Evolutionary conservation across 2,113 vertebrate species (phyloP).

Genomic region (Nothoprocta perdicaria): DNA sequence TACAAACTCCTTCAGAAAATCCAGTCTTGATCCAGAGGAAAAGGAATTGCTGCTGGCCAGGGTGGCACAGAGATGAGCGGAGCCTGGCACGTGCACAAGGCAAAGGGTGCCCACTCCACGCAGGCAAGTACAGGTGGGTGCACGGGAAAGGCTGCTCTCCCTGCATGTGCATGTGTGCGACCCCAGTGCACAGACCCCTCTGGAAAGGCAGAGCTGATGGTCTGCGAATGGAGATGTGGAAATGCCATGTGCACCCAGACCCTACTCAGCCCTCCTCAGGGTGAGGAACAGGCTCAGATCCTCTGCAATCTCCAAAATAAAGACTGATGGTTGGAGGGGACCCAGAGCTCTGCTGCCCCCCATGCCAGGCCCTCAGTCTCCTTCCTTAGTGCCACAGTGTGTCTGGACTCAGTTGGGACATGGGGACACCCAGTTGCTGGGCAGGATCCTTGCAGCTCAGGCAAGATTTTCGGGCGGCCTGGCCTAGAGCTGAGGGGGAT

Average conservation of each 20-base stretch:
- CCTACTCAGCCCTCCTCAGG: neutral
- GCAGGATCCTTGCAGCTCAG: neutral
- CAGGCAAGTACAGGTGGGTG: neutral
- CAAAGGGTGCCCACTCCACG: accelerated
- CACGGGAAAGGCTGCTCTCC: neutral
- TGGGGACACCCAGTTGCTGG: neutral
- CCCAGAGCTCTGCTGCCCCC: neutral
- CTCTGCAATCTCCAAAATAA: neutral
- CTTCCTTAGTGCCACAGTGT: neutral
- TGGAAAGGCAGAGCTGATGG: neutral
- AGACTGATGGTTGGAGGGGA: neutral
- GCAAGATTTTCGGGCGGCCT: neutral
- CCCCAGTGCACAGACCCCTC: neutral
- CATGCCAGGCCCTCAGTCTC: neutral
- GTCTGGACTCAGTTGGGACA: accelerated
- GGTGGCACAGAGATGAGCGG: neutral
- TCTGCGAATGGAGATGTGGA: neutral
- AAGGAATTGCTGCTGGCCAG: neutral
- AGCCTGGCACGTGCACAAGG: accelerated
- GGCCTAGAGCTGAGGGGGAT: neutral
- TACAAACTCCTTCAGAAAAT: neutral
- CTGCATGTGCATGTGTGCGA: neutral
- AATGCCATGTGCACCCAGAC: neutral
- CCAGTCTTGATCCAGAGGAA: neutral
- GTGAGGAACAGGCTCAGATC: neutral